Evolutionary conservation across 2,797 vertebrate species (phyloP).

Genomic region (Platalea minor): DNA sequence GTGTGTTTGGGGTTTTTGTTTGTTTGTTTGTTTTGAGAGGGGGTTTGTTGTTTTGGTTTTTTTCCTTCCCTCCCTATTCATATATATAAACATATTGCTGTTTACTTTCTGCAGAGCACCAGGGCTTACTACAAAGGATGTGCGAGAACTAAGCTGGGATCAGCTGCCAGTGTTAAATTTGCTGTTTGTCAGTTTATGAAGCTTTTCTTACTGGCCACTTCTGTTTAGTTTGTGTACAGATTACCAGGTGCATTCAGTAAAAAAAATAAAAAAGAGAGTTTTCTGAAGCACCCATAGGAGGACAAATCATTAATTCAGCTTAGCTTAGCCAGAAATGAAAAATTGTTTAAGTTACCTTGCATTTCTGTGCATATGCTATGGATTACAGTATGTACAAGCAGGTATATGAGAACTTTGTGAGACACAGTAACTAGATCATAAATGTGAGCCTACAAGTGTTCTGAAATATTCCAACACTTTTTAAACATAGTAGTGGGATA

Average conservation of each 20-base stretch:
- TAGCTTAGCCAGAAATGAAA: background rate
- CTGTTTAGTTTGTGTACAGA: background rate
- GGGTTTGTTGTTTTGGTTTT: rapidly evolving
- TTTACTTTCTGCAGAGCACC: background rate
- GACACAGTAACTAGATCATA: background rate
- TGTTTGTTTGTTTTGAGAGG: background rate
- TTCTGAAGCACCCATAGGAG: background rate
- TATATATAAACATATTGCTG: background rate
- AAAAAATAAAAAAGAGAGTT: background rate
- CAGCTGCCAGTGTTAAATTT: background rate
- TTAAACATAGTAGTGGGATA: background rate
- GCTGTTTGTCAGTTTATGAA: background rate
- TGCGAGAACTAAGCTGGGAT: background rate
- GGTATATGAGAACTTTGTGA: background rate
- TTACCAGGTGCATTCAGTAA: background rate
- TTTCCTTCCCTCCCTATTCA: background rate
- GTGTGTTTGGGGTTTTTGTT: background rate
- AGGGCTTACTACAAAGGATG: background rate
- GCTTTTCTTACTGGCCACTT: background rate
- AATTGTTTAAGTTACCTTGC: rapidly evolving
- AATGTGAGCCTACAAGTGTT: background rate
- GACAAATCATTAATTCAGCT: background rate
- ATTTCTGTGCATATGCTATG: background rate
- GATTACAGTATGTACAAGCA: background rate
- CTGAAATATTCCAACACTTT: background rate